Percentiles rank a stretch among this genome's conserved stretches.
phyloP scores from a whole-genome alignment of 2,888 invertebrate species.

The Drosophila siamana region DNA sequence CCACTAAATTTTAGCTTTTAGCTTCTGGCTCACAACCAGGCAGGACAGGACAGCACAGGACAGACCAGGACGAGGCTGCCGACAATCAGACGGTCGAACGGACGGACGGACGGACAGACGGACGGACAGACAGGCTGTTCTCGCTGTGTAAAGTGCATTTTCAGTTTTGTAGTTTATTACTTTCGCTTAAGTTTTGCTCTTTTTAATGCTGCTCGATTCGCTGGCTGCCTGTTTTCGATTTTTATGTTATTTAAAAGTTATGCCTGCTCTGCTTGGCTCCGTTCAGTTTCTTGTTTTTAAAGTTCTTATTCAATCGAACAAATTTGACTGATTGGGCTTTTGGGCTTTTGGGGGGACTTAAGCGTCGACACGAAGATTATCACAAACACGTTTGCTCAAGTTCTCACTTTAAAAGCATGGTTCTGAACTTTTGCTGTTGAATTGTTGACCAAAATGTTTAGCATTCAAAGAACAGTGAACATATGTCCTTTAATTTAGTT shows the following conservation, averaged over 20 bases:
- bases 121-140: slow-evolving; percentile 14
- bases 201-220: slow-evolving; percentile 38
- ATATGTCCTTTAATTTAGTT: background rate
- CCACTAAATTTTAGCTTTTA: slow-evolving; percentile 42
- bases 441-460: slow-evolving; percentile 15
- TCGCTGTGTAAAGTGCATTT: slow-evolving; percentile 59
- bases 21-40: slow-evolving; percentile 20
- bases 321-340: slow-evolving; percentile 52
- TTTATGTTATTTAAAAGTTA: slow-evolving; percentile 46
- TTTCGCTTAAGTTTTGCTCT: slow-evolving; percentile 57
- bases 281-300: slow-evolving; percentile 33
- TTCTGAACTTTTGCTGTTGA: slow-evolving; percentile 3
- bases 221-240: slow-evolving; percentile 48
- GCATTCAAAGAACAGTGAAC: no score
- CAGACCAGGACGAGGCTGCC: background rate
- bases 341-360: slow-evolving; percentile 37
- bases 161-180: slow-evolving; percentile 71
- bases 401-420: slow-evolving; percentile 4
- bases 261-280: slow-evolving; percentile 3
- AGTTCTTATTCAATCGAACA: slow-evolving; percentile 47
- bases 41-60: background rate
- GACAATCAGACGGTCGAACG: background rate
- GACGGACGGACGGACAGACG: slow-evolving; percentile 6
- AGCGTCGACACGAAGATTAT: slow-evolving; percentile 43
- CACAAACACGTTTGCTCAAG: slow-evolving; percentile 49